These are phyloP conservation scores for Phoebastria nigripes DNA, from an alignment of 2,797 vertebrate genomes.

Conservation along the genomic window DNA sequence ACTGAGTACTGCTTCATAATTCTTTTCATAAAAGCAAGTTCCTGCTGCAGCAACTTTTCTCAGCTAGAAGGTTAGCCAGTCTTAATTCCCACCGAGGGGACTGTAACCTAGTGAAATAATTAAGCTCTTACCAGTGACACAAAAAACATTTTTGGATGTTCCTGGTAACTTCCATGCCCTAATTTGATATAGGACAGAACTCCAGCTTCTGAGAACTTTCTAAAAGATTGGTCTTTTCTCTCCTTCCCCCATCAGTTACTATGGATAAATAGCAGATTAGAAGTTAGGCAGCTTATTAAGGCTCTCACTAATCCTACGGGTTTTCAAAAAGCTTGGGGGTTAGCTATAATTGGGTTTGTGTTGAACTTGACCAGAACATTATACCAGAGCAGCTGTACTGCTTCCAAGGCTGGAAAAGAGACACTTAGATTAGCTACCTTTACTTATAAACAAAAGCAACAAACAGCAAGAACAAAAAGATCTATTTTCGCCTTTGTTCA, in stretches of 20 bases:
- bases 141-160: not conserved
- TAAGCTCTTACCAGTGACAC: not conserved
- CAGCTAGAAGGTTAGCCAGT: not conserved
- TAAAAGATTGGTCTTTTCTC: not conserved
- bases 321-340: conserved; percentile 4
- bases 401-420: not conserved
- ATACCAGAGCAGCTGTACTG: not conserved
- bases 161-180: not conserved
- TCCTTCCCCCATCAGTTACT: not conserved
- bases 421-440: not conserved
- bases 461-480: not conserved
- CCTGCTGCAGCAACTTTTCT: not conserved
- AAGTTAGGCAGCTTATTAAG: not conserved
- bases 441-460: not conserved
- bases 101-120: not conserved
- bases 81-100: not conserved
- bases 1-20: not conserved
- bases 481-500: not conserved
- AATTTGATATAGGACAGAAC: not conserved
- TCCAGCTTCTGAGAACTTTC: not conserved
- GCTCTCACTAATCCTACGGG: not conserved
- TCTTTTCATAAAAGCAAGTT: not conserved
- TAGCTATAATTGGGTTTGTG: conserved; percentile 3
- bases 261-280: not conserved
- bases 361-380: conserved; percentile 18